Percentiles rank a stretch among this genome's conserved stretches.
Conservation (phyloP, 2,113 vertebrate genomes). For the Eptesicus fuscus region DNA sequence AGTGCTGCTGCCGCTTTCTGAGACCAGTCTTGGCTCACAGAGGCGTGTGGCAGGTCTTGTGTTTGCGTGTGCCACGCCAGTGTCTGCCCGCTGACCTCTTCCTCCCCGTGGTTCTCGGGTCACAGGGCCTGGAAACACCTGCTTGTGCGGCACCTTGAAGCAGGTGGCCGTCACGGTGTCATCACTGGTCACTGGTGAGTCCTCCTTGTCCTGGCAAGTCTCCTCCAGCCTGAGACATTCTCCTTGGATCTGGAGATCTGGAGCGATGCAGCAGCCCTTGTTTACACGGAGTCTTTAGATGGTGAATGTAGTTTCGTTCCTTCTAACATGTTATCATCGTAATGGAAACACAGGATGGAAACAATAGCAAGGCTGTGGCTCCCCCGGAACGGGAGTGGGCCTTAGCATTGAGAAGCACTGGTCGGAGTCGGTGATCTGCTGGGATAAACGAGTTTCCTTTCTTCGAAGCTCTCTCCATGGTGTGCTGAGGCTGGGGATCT, state of each 20-base stretch:
- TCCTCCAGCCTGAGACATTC: neutral
- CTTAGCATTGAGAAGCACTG: neutral
- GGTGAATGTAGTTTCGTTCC: neutral
- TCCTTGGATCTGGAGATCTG: neutral
- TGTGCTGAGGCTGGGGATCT: too few species aligned
- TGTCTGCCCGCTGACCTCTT: neutral
- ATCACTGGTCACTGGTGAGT: neutral
- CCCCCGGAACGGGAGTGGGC: neutral
- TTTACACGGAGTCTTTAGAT: neutral
- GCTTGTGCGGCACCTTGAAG: neutral
- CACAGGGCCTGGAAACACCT: neutral
- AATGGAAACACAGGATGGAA: neutral
- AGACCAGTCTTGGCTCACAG: neutral
- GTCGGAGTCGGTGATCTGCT: neutral
- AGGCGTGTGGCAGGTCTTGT: rapidly evolving
- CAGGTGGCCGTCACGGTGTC: neutral
- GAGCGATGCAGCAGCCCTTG: too few species aligned
- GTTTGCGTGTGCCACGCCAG: rapidly evolving
- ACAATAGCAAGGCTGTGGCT: neutral
- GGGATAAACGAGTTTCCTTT: neutral
- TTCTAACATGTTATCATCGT: neutral
- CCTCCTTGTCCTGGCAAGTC: neutral
- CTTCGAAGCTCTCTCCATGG: neutral
- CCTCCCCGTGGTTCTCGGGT: rapidly evolving
- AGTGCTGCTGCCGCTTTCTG: neutral